Conservation (phyloP, 2,888 invertebrate species). For the Eristalinus aeneus region DNA sequence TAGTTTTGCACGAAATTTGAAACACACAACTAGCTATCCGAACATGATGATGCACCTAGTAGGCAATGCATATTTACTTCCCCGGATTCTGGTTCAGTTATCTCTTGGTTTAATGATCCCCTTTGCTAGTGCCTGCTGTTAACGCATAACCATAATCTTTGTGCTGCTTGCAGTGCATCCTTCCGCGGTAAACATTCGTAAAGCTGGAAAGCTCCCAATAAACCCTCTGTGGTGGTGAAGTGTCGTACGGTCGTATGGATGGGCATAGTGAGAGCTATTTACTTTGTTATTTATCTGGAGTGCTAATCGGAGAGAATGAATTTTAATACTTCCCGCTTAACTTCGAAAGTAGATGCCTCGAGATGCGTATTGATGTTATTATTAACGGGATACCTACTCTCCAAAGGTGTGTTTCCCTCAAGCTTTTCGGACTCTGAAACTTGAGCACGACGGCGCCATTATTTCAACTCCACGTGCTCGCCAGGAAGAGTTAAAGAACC, state of each 20-base stretch:
- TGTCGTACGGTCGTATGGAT: no score
- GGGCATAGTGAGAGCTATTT: no score
- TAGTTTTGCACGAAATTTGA: neutral
- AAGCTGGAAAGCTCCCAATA: no score
- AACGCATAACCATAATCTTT: neutral
- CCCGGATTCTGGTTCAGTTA: neutral
- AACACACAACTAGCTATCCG: neutral
- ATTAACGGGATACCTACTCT: no score
- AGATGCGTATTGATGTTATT: no score
- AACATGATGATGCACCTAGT: neutral
- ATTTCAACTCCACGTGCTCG: neutral
- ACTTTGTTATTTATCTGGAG: no score
- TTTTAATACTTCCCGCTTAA: no score
- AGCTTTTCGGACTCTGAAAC: neutral
- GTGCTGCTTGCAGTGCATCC: neutral
- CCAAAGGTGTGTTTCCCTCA: no score
- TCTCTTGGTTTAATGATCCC: neutral
- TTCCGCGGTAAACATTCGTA: neutral
- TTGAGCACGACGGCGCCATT: neutral
- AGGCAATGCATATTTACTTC: neutral
- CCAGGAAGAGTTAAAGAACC: neutral
- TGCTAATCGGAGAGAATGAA: no score
- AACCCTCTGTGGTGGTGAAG: no score
- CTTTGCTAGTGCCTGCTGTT: neutral
- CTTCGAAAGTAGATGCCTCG: no score